Evolutionary conservation across 2,113 vertebrate species (phyloP).

Genomic region (Lota lota): DNA sequence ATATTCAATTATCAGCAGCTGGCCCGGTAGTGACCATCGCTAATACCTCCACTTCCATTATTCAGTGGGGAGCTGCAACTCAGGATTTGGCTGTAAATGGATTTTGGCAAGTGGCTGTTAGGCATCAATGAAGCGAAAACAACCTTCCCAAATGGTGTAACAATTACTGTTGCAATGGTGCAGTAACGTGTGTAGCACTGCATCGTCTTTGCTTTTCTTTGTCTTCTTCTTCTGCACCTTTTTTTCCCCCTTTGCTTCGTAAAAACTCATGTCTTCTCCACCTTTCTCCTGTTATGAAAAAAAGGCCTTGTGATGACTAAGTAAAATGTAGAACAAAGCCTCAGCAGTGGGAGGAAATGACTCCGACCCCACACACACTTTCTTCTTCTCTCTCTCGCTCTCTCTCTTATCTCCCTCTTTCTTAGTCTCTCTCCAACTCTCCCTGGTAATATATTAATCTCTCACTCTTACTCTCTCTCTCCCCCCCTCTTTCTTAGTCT

Average conservation of each 20-base stretch:
- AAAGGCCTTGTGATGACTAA: slow-evolving; percentile 22
- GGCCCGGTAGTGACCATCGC: slow-evolving; percentile 21
- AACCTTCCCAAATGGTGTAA: too few species aligned
- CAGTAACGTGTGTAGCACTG: too few species aligned
- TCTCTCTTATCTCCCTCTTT: background rate
- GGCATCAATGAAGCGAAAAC: too few species aligned
- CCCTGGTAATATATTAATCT: background rate
- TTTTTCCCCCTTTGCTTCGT: too few species aligned
- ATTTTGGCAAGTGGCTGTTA: too few species aligned
- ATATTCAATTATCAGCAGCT: slow-evolving; percentile 19
- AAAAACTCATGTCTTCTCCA: too few species aligned
- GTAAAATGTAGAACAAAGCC: slow-evolving; percentile 23
- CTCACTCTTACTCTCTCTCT: background rate
- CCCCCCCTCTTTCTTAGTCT: background rate
- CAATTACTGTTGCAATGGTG: too few species aligned
- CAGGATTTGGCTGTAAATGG: slow-evolving; percentile 14
- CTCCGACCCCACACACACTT: slow-evolving; percentile 6
- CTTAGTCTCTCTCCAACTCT: background rate
- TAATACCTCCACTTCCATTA: slow-evolving; percentile 25
- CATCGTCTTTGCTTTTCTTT: too few species aligned
- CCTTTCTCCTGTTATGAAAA: too few species aligned
- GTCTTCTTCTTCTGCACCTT: background rate
- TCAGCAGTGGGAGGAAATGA: slow-evolving; percentile 21
- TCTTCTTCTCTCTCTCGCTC: background rate
- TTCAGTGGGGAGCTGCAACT: slow-evolving; percentile 26